Conservation (phyloP, 2,113 vertebrate species). For the Amphilophus citrinellus region DNA sequence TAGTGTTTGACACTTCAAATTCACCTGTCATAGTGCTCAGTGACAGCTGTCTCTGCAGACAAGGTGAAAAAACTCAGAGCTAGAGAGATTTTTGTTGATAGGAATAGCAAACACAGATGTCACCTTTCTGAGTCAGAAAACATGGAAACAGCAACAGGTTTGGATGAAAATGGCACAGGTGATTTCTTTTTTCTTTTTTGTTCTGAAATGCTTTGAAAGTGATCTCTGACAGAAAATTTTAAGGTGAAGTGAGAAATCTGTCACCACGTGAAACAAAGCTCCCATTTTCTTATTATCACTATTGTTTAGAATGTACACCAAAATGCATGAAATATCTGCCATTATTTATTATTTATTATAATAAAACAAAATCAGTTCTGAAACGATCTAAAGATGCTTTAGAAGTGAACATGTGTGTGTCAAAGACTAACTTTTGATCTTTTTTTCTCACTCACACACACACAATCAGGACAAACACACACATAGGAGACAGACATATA, state of each 20-base stretch:
- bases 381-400: background rate
- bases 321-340: background rate
- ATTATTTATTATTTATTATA: no score
- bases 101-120: background rate
- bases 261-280: background rate
- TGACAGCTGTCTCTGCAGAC: background rate
- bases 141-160: background rate
- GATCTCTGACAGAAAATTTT: background rate
- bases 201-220: background rate
- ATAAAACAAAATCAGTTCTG: background rate
- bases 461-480: background rate
- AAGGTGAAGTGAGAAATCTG: background rate
- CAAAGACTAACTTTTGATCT: background rate
- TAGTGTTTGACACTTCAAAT: background rate
- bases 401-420: background rate
- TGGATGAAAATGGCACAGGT: background rate
- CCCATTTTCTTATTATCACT: background rate
- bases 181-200: background rate
- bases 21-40: background rate
- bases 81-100: background rate
- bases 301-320: background rate
- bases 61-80: background rate
- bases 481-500: background rate
- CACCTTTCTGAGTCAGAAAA: background rate
- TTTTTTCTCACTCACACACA: background rate